Evolutionary conservation across 2,797 vertebrate species (phyloP), one percentile per base, ranked within the genome.

Genomic region (Cossypha dichroa): DNA sequence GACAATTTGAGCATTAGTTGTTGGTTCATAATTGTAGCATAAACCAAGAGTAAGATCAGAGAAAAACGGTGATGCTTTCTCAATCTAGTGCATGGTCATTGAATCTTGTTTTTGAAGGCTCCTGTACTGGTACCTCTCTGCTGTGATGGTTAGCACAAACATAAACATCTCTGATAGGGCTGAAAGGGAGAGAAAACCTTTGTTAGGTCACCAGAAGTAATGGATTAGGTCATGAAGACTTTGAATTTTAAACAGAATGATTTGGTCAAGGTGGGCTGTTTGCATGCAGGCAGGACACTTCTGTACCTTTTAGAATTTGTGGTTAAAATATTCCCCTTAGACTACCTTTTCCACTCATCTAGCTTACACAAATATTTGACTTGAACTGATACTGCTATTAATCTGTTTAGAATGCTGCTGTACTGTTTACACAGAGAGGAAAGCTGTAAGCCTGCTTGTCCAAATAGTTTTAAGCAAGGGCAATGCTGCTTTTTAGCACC

Each of bases 281-380:
- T 95, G 96, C 91, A 78, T 60, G 88, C 55, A 94, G 73, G 49
- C 85, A 97, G 89, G 96, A 94, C 95, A 91, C 91, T 97, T 96
- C 91, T 63, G 77, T 86, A 86, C 93, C 95, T 97, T 97, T 95
- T 73, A 82, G 91, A 97, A 95, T 92, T 60, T 95, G 97, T 19
- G 81, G 96, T 97, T 96, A 96, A 97, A 97, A 90, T 88, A 76
- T 85, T 96, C 96, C 97, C 92, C 93, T 97, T 80, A 95, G 85
- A 91, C 94, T 97, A 98, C 97, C 97, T 98, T 97, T 98, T 94
- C 96, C 93, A 96, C 88, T 95, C 97, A 95, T 49, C 59, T 69
- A 96, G 90, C 92, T 98, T 94, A 94, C 75, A 97, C 98, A 98
- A 98, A 98, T 98, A 98, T 98, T 98, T 98, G 89, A 97, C 90